These are phyloP conservation scores for Brachirus orientalis DNA, from an alignment of 2,113 vertebrate genomes.

Conservation along the genomic window DNA sequence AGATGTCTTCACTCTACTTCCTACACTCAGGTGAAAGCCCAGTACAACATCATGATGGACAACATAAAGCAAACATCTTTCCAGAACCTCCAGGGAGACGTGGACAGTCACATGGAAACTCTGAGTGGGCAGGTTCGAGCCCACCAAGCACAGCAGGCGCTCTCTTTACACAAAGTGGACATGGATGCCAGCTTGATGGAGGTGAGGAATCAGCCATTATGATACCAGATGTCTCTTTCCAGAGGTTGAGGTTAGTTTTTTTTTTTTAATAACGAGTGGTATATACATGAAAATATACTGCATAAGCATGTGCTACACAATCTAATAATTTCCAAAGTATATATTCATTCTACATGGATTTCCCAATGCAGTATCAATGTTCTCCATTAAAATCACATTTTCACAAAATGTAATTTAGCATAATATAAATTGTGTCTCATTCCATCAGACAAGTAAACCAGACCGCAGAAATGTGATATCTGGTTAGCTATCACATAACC, in stretches of 20 bases:
- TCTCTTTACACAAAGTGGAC: conserved; percentile 86
- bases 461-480: neutral
- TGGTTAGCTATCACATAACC: neutral
- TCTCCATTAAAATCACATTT: too few species aligned
- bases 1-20: neutral
- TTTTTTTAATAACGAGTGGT: neutral
- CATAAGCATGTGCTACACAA: too few species aligned
- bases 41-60: conserved; percentile 83
- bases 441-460: too few species aligned
- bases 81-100: conserved; percentile 81
- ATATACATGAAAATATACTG: too few species aligned
- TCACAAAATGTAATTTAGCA: too few species aligned
- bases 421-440: too few species aligned
- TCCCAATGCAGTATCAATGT: too few species aligned
- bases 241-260: neutral
- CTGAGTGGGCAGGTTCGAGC: conserved; percentile 79
- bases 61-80: conserved; percentile 84
- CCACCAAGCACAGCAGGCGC: conserved; percentile 84
- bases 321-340: too few species aligned
- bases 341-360: too few species aligned
- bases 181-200: conserved; percentile 87
- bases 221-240: neutral
- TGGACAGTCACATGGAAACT: conserved; percentile 81
- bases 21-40: conserved; percentile 79
- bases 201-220: conserved; percentile 34